Percentiles rank a stretch among this genome's conserved stretches.
Conservation (phyloP, 2,888 invertebrate genomes). For the Clunio marinus region DNA sequence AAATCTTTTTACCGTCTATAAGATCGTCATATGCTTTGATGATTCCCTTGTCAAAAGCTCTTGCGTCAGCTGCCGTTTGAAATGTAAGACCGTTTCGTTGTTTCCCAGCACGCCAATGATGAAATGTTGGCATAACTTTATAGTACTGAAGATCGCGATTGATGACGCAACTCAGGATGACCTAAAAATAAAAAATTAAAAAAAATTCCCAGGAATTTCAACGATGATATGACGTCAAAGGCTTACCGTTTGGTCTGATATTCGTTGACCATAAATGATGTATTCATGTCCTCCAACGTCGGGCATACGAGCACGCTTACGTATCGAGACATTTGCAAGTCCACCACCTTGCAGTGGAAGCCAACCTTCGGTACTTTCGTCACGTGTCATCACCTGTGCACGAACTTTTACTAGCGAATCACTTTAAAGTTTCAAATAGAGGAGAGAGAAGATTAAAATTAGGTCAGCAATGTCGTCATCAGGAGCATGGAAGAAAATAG, state of each 20-base stretch:
- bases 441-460: slow-evolving; percentile 17
- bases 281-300: slow-evolving; percentile 70
- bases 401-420: slow-evolving; percentile 93
- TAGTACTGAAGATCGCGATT: slow-evolving; percentile 95
- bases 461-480: slow-evolving; percentile 27
- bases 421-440: slow-evolving; percentile 56
- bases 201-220: background rate
- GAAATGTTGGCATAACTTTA: slow-evolving; percentile 97
- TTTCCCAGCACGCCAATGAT: slow-evolving; percentile 95
- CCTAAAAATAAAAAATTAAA: slow-evolving; percentile 55
- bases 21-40: slow-evolving; percentile 84
- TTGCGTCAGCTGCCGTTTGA: slow-evolving; percentile 90
- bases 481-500: background rate
- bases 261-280: slow-evolving; percentile 86
- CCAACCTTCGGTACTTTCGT: slow-evolving; percentile 96
- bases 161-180: slow-evolving; percentile 88
- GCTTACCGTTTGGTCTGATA: slow-evolving; percentile 88
- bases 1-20: slow-evolving; percentile 73
- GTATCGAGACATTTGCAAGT: slow-evolving; percentile 87
- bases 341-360: slow-evolving; percentile 91
- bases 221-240: slow-evolving; percentile 40
- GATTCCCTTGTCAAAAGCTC: slow-evolving; percentile 91
- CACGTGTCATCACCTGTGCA: slow-evolving; percentile 98
- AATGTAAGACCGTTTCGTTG: slow-evolving; percentile 94
- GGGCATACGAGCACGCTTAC: slow-evolving; percentile 64